Percentiles rank a stretch among this genome's conserved stretches.
These are phyloP conservation scores for Rhagophthalmus giganteus DNA, from an alignment of 2,888 invertebrate genomes.

Conservation along the genomic window DNA sequence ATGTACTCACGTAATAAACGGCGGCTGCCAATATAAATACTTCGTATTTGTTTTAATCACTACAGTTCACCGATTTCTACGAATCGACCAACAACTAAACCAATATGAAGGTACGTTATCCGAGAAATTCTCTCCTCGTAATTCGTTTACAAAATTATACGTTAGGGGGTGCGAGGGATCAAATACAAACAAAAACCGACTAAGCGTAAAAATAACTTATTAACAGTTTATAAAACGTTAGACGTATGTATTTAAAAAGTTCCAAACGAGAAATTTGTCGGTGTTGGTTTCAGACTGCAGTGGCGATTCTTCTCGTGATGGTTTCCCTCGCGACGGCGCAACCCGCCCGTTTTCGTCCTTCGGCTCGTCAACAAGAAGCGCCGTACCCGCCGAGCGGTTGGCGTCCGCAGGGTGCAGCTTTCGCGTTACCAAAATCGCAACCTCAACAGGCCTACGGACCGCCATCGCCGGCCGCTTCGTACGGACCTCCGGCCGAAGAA, in stretches of 20 bases:
- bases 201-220: slow-evolving; percentile 32
- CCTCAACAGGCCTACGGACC: slow-evolving; percentile 42
- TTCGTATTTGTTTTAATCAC: slow-evolving; percentile 24
- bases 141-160: background rate
- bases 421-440: slow-evolving; percentile 50
- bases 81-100: slow-evolving; percentile 5
- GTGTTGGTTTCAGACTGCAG: slow-evolving; percentile 12
- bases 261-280: too few species aligned
- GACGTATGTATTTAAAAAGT: slow-evolving; percentile 44
- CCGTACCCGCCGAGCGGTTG: slow-evolving; percentile 54
- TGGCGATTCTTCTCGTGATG: slow-evolving; percentile 50
- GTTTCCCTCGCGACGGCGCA: slow-evolving; percentile 55
- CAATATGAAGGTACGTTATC: slow-evolving; percentile 32
- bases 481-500: slow-evolving; percentile 46
- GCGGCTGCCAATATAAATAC: slow-evolving; percentile 29
- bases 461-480: slow-evolving; percentile 39
- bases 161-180: background rate
- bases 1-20: slow-evolving; percentile 26
- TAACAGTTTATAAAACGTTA: slow-evolving; percentile 40
- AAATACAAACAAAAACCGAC: slow-evolving; percentile 1
- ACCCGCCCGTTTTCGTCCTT: slow-evolving; percentile 51
- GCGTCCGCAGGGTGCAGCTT: slow-evolving; percentile 55
- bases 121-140: background rate
- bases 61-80: slow-evolving; percentile 29
- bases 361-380: slow-evolving; percentile 41